Conservation (phyloP, 2,113 vertebrate species). For the Pterocles orientalis region DNA sequence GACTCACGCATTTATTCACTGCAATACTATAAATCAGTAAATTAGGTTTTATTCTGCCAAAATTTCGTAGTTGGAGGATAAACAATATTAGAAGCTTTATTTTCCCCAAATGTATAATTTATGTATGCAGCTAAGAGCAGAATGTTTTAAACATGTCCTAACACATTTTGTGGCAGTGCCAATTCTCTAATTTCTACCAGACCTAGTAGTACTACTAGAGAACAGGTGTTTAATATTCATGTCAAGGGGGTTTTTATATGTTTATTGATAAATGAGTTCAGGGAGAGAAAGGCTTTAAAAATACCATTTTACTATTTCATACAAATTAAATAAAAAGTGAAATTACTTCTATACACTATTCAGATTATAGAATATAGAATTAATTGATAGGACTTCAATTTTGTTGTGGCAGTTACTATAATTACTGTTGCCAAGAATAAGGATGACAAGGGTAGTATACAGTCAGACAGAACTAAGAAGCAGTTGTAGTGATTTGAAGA, state of each 20-base stretch:
- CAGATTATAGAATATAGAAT: background rate
- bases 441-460: background rate
- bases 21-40: background rate
- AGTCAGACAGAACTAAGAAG: background rate
- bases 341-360: background rate
- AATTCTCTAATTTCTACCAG: background rate
- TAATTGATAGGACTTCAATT: background rate
- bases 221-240: background rate
- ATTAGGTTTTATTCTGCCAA: background rate
- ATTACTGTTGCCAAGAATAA: background rate
- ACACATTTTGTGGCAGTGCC: background rate
- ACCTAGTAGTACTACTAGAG: background rate
- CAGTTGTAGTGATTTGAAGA: background rate
- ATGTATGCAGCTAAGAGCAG: background rate
- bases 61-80: background rate
- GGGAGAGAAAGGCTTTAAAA: background rate
- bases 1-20: background rate
- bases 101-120: background rate
- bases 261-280: background rate
- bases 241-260: fast-evolving
- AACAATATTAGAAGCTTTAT: background rate
- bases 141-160: background rate
- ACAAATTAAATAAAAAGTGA: background rate
- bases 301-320: background rate
- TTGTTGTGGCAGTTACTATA: background rate